phyloP scores from a whole-genome alignment of 2,797 vertebrate species.

The Cossypha polioptera region DNA sequence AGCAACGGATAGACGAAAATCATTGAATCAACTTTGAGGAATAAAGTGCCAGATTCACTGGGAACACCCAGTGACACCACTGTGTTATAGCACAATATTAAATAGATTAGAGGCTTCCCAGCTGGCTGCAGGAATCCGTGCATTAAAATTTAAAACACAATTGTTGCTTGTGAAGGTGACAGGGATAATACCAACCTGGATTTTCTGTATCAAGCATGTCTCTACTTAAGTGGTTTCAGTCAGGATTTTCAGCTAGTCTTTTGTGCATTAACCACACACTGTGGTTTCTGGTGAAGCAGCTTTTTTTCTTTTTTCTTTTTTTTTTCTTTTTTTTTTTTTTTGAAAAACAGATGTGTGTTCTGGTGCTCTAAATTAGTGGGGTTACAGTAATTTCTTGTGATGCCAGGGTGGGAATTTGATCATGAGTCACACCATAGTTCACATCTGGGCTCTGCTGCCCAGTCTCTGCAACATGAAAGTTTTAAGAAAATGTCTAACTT shows the following conservation, averaged over 20 bases:
- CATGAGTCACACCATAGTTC: fast-evolving
- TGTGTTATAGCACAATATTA: neutral
- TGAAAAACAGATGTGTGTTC: neutral
- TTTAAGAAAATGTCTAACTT: neutral
- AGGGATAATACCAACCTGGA: neutral
- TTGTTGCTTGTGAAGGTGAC: neutral
- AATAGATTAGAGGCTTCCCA: neutral
- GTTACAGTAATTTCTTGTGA: neutral
- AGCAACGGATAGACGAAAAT: neutral
- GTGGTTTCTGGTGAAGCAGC: neutral
- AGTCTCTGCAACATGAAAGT: neutral
- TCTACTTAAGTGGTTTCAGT: neutral
- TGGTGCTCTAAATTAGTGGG: neutral
- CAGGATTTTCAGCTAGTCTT: neutral
- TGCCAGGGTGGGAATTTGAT: neutral
- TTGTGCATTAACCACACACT: neutral
- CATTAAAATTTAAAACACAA: neutral
- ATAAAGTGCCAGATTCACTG: neutral
- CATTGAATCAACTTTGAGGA: neutral
- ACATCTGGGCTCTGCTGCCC: neutral
- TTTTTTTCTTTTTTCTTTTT: neutral
- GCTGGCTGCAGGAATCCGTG: neutral
- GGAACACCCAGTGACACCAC: neutral
- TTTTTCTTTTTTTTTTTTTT: neutral
- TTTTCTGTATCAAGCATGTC: fast-evolving